These are phyloP conservation scores for Colistium nudipinnis DNA, from an alignment of 2,113 vertebrate genomes.

Conservation along the genomic window DNA sequence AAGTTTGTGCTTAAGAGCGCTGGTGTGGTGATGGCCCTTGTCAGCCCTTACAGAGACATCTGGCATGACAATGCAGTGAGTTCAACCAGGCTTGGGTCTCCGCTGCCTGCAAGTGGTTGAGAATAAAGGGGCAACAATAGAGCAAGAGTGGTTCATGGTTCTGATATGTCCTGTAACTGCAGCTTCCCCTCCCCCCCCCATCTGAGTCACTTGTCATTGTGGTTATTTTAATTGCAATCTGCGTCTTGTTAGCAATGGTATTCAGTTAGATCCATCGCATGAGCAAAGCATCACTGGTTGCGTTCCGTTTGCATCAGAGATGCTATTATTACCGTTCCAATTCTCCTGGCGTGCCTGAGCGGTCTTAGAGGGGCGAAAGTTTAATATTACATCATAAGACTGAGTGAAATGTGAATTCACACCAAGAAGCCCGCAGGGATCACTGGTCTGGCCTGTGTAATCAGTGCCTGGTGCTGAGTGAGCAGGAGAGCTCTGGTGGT, in stretches of 20 bases:
- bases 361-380: neutral
- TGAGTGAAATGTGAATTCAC: slow-evolving; percentile 22
- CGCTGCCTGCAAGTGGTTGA: slow-evolving; percentile 13
- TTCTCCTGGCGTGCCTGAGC: neutral
- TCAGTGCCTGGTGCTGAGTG: slow-evolving; percentile 60
- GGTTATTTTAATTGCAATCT: neutral
- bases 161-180: too few relatives aligned
- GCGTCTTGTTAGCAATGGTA: neutral
- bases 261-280: neutral
- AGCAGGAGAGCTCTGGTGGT: slow-evolving; percentile 37
- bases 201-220: neutral
- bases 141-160: neutral
- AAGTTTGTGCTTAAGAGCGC: neutral
- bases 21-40: slow-evolving; percentile 28
- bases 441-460: slow-evolving; percentile 26
- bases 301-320: neutral
- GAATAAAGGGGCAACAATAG: slow-evolving; percentile 3
- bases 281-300: neutral
- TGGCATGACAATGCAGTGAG: slow-evolving; percentile 27
- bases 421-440: too few relatives aligned
- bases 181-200: neutral
- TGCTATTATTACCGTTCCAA: neutral
- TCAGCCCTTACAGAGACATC: slow-evolving; percentile 47
- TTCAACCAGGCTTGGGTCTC: slow-evolving; percentile 29
- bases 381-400: neutral